Evolutionary conservation across 2,888 invertebrate genomes (phyloP).

Genomic region (Oeneis ivallda): DNA sequence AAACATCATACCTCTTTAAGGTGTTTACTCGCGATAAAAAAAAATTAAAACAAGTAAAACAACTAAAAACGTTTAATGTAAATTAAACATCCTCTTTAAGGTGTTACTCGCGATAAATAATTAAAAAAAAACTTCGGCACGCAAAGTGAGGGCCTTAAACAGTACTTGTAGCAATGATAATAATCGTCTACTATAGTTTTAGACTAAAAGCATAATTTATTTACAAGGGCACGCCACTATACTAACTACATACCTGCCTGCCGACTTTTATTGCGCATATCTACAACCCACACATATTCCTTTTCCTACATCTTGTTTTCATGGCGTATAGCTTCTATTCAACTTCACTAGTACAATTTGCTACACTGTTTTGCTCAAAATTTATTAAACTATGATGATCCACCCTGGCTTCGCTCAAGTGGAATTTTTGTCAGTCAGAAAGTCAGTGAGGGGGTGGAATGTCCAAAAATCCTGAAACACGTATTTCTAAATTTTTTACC

Average conservation of each 20-base stretch:
- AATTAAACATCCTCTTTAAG: neutral
- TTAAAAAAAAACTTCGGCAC: neutral
- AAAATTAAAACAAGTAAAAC: neutral
- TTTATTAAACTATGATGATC: too few relatives aligned
- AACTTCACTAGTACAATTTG: neutral
- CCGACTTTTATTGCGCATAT: constrained; percentile 43
- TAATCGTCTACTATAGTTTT: constrained; percentile 58
- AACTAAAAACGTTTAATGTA: neutral
- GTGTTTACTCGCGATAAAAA: neutral
- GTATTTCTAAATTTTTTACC: too few relatives aligned
- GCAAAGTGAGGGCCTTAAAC: neutral
- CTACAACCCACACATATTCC: constrained; percentile 2
- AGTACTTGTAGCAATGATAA: constrained; percentile 30
- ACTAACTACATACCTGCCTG: constrained; percentile 69
- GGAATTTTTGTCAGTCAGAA: too few relatives aligned
- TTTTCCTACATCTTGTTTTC: too few relatives aligned
- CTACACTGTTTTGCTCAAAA: neutral
- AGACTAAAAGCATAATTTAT: constrained; percentile 75
- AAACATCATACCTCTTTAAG: neutral
- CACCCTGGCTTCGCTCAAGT: too few relatives aligned
- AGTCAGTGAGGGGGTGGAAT: too few relatives aligned
- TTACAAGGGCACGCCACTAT: constrained; percentile 71
- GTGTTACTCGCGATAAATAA: neutral
- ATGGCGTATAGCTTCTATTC: neutral
- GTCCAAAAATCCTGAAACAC: too few relatives aligned